Base-by-base conservation (phyloP, 2,888 invertebrate genomes). In the Pegoplata infirma region DNA sequence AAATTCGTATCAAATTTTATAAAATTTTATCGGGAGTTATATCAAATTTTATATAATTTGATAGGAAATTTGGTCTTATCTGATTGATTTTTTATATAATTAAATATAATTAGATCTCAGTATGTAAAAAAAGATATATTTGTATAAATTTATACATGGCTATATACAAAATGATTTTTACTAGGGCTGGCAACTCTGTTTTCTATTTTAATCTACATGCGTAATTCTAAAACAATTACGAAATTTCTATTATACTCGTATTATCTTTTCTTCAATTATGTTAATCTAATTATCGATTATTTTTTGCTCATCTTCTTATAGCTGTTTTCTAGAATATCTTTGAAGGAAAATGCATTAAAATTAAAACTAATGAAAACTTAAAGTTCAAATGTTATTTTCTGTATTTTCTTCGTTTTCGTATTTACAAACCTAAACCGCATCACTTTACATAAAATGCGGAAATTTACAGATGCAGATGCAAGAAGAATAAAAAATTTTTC, bases 381-480 rank as follows among this genome's bases (percentile, higher is more conserved):
- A 16, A 68, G 58, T 68, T 68, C 63, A 68, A 63, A 75, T 25
- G 56, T 71, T 71, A 56, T 40, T 17, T 46, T 23, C 16, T 49
- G 49, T 47, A 6, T 47, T 25, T 25, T 25, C 25, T 51, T n/a
- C 19, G 21, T 44, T 19, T 58, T 46, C 12, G n/a, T 23, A 46
- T 53, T 61, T 53, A 68, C 25, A 40, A 36, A 55, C 19, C 8
- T 40, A 69, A 47, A 14, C n/a, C 36, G 44, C 71, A 40, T 67
- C 16, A 46, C 44, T 64, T 49, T 56, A 61, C 53, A 63, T 23
- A 61, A 47, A 67, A 79, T 79, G 75, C 75, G 71, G 75, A 79
- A 79, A 72, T 78, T 71, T 56, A 71, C 79, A 75, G 71, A 75
- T 67, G 74, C 55, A n/a, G n/a, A n/a, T 53, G 28, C 49, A 49